A percentile compares a stretch with the other conserved stretches of the same genome.
Evolutionary conservation across 2,113 vertebrate species (phyloP).

Genomic region (Albula goreensis): DNA sequence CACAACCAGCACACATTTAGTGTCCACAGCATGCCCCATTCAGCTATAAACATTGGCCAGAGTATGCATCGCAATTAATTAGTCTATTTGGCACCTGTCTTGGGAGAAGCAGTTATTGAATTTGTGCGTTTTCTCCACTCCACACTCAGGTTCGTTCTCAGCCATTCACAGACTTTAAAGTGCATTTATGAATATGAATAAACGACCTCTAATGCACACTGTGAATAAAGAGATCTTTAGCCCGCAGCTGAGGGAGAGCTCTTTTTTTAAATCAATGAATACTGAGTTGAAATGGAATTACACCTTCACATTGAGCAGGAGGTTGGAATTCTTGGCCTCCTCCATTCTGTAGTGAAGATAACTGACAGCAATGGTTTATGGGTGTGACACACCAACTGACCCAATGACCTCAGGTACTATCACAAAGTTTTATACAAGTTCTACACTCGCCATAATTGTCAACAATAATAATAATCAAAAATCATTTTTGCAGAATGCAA

Average conservation of each 20-base stretch:
- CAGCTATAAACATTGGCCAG: slow-evolving; percentile 50
- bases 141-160: slow-evolving; percentile 45
- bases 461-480: too few relatives aligned
- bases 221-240: slow-evolving; percentile 50
- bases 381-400: not conserved
- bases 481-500: too few relatives aligned
- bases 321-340: slow-evolving; percentile 11
- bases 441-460: too few relatives aligned
- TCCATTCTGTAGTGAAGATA: not conserved
- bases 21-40: too few relatives aligned
- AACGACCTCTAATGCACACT: slow-evolving; percentile 57
- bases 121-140: slow-evolving; percentile 49
- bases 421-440: too few relatives aligned
- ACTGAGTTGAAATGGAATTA: slow-evolving; percentile 44
- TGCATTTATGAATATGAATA: slow-evolving; percentile 64
- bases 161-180: slow-evolving; percentile 52
- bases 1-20: not conserved
- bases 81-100: slow-evolving; percentile 67
- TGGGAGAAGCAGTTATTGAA: slow-evolving; percentile 59
- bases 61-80: slow-evolving; percentile 72
- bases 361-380: not conserved
- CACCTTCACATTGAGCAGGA: slow-evolving; percentile 54
- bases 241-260: slow-evolving; percentile 25
- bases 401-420: not conserved
- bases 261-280: slow-evolving; percentile 33